phyloP scores from a whole-genome alignment of 2,797 vertebrate species.

The Cyprinella venusta region DNA sequence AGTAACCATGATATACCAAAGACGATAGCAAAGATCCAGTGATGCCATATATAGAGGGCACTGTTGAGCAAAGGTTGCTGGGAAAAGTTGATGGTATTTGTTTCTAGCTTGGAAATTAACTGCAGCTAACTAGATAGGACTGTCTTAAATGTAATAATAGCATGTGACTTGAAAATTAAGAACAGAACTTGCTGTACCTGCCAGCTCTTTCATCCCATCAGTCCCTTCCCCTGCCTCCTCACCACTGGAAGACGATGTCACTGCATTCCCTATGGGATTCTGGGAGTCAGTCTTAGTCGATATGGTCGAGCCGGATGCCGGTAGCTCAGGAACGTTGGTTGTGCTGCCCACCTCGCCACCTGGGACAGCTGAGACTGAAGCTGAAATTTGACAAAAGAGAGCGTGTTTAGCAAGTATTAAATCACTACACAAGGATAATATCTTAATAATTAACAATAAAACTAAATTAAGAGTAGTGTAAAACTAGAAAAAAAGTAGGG shows the following conservation, averaged over 20 bases:
- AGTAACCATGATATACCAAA: conserved; percentile 1
- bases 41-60: conserved; percentile 26
- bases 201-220: conserved; percentile 60
- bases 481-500: background rate
- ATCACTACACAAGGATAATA: background rate
- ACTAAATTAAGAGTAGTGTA: background rate
- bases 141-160: conserved; percentile 10
- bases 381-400: conserved; percentile 55
- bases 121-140: background rate
- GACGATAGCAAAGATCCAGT: conserved; percentile 28
- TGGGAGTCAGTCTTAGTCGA: conserved; percentile 53
- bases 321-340: conserved; percentile 37
- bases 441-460: background rate
- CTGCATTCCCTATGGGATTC: conserved; percentile 54
- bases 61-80: conserved; percentile 37
- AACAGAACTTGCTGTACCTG: conserved; percentile 68
- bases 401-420: background rate
- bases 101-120: conserved; percentile 12
- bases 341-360: conserved; percentile 63
- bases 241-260: conserved; percentile 37
- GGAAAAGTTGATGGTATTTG: conserved; percentile 14
- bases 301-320: conserved; percentile 41
- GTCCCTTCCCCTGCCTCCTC: conserved; percentile 55
- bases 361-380: conserved; percentile 41
- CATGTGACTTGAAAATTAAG: background rate